phyloP scores from a whole-genome alignment of 2,113 vertebrate species.

The Cinclus cinclus region DNA sequence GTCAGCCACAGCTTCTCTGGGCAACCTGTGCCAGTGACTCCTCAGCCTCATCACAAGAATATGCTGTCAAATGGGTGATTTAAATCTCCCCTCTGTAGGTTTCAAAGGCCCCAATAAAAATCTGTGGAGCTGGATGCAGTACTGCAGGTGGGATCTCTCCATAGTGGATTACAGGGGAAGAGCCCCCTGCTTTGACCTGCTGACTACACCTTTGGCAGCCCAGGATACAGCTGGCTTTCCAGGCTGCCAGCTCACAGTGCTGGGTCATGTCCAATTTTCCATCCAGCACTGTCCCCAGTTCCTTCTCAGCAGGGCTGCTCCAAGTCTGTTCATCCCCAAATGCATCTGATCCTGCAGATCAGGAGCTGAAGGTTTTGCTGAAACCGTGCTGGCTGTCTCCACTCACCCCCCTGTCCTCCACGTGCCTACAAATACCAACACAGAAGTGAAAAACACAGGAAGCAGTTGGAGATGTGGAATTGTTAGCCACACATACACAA shows the following conservation, averaged over 20 bases:
- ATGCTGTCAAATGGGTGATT: rapidly evolving
- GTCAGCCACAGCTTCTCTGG: background rate
- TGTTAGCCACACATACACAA: background rate
- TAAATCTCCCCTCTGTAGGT: background rate
- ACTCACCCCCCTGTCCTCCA: background rate
- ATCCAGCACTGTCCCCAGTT: background rate
- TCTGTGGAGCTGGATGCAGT: background rate
- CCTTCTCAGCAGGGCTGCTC: background rate
- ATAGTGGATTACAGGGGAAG: background rate
- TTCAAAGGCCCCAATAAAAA: background rate
- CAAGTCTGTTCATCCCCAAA: background rate
- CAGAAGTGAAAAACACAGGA: background rate
- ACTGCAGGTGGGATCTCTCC: background rate
- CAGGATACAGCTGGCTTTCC: background rate
- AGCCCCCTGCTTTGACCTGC: background rate
- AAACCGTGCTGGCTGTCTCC: background rate
- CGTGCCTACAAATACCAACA: background rate
- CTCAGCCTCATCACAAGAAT: background rate
- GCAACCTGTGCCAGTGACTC: background rate
- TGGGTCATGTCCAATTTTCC: background rate
- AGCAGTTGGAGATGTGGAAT: background rate
- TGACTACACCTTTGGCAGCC: background rate
- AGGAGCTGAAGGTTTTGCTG: background rate
- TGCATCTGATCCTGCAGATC: background rate
- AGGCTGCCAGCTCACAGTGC: background rate